A percentile compares a stretch with the other conserved stretches of the same genome.
These are phyloP conservation scores for Gallirallus australis DNA, from an alignment of 2,797 vertebrate species.

Conservation along the genomic window DNA sequence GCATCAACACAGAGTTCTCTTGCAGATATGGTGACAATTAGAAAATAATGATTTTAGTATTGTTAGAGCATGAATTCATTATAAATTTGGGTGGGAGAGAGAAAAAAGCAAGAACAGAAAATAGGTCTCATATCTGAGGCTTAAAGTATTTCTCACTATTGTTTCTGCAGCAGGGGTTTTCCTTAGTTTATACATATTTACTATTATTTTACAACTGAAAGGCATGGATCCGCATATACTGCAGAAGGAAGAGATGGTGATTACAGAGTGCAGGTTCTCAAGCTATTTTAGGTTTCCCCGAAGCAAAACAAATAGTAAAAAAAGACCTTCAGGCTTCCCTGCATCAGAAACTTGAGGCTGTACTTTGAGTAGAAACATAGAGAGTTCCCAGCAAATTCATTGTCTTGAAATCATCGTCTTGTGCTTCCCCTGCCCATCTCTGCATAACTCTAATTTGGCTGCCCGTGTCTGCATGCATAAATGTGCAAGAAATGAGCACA, in stretches of 20 bases:
- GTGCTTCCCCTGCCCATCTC: not conserved
- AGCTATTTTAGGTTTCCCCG: constrained; percentile 5
- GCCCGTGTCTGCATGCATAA: not conserved
- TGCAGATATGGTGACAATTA: not conserved
- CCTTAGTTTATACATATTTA: not conserved
- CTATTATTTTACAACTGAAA: not conserved
- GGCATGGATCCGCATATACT: not conserved
- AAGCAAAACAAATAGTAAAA: not conserved
- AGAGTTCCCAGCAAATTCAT: not conserved
- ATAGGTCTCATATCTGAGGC: not conserved
- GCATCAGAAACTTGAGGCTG: not conserved
- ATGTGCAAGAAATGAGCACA: not conserved
- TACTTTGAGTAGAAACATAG: not conserved
- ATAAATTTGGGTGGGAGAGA: not conserved
- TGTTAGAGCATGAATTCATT: not conserved
- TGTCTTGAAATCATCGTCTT: constrained; percentile 29
- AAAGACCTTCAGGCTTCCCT: not conserved
- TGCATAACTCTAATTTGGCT: not conserved
- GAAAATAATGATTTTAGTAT: not conserved
- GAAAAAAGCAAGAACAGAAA: not conserved
- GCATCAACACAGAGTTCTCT: not conserved
- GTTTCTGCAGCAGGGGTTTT: not conserved
- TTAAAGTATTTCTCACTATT: not conserved
- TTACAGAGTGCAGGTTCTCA: not conserved
- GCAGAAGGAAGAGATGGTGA: not conserved